Base-by-base conservation (phyloP, 2,888 invertebrate genomes). In the Acronicta psi region DNA sequence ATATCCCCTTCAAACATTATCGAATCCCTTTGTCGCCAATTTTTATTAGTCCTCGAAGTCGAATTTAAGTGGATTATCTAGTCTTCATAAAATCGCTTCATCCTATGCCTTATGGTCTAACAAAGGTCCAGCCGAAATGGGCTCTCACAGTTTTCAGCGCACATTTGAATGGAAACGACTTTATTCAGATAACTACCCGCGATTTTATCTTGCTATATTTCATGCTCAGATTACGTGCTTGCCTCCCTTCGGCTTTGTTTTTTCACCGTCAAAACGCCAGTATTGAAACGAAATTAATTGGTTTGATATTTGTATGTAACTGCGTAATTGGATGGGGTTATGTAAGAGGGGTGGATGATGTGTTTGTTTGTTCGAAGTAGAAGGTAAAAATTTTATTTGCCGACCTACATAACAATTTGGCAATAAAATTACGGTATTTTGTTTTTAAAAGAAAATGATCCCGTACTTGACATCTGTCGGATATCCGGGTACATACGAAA, bases 111-210 rank as follows among this genome's bases (percentile, higher is more conserved):
- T 79, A 57, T 0, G 47, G 77, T 85, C 53, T 52, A 59, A 41
- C 63, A 79, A 77, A 82, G 83, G 90, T 90, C 89, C 89, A 79
- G 86, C 74, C 78, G 75, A 86, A 89, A 85, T 84, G 86, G 85
- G 69, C 86, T 79, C 81, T 73, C 83, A 75, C 87, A 86, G 90
- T 88, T 90, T 89, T 87, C 88, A 88, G 82, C 83, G 83, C 79
- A 82, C 90, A 86, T 90, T 90, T 89, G 90, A 90, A 91, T 91
- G 86, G 83, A 82, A 90, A 91, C 86, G 89, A 86, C 91, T 91
- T 88, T 88, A 91, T 91, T 88, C 86, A 83, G 90, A 90, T 91
- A 90, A 87, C 90, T 83, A 79, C 84, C 74, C 77, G 74, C 77
- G 86, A 88, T 89, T 88, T 84, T 86, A 88, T 87, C 84, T 83